A percentile compares a stretch with the other conserved stretches of the same genome.
Conservation (phyloP, 2,113 vertebrate species). For the Setophaga coronata region DNA sequence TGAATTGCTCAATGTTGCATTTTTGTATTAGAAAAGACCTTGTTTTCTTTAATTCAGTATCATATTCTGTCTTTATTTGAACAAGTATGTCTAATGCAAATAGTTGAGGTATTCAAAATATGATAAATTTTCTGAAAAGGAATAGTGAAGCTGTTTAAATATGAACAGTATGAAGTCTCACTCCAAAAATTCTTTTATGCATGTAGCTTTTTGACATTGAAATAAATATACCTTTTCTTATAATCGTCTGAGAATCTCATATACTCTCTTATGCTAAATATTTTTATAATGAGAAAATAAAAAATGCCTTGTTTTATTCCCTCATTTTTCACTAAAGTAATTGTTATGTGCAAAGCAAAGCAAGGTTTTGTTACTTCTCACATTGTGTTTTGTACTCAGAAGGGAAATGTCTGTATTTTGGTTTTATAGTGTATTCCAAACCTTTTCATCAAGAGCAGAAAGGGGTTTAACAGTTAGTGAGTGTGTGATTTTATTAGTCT, state of each 20-base stretch:
- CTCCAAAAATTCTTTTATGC: neutral
- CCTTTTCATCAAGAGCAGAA: neutral
- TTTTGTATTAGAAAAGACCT: neutral
- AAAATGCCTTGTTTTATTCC: neutral
- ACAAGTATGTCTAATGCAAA: neutral
- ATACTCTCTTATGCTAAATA: neutral
- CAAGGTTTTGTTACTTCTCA: neutral
- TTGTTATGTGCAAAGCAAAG: neutral
- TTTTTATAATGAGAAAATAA: neutral
- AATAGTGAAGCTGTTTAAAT: neutral
- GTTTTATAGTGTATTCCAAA: neutral
- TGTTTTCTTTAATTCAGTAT: neutral
- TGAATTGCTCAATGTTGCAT: neutral
- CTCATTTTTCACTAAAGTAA: neutral
- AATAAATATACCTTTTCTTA: neutral
- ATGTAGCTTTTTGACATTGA: neutral
- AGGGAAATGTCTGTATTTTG: neutral
- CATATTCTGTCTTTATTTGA: neutral
- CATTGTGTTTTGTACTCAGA: neutral
- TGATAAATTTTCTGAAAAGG: neutral
- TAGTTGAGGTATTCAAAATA: neutral
- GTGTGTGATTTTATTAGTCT: neutral
- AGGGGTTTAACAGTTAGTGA: neutral
- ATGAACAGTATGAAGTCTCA: neutral
- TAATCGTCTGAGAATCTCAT: neutral